Percentiles rank a stretch among this genome's conserved stretches.
These are phyloP conservation scores for Bombylius discolor DNA, from an alignment of 2,888 invertebrate species.

Conservation along the genomic window DNA sequence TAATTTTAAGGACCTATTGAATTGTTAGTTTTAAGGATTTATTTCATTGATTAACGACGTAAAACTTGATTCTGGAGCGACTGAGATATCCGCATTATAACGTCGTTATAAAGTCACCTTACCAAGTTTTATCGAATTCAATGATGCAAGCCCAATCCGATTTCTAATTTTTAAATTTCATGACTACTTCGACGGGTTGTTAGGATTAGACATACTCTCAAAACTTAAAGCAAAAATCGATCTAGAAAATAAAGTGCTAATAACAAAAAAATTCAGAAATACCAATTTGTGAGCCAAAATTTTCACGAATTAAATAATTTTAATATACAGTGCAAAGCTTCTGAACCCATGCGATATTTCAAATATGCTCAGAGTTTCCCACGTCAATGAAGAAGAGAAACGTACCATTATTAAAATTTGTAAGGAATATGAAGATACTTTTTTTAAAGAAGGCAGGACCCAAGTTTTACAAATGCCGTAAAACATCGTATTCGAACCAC, in stretches of 20 bases:
- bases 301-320: too few relatives aligned
- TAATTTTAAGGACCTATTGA: too few relatives aligned
- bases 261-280: not conserved
- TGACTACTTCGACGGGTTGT: conserved; percentile 9
- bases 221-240: conserved; percentile 4
- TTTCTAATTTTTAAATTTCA: conserved; percentile 12
- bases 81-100: too few relatives aligned
- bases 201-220: conserved; percentile 2
- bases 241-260: not conserved
- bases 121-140: conserved; percentile 6
- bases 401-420: too few relatives aligned
- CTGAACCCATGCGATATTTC: too few relatives aligned
- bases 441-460: not conserved
- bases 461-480: not conserved
- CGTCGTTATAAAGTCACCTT: too few relatives aligned
- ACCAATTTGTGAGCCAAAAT: not conserved
- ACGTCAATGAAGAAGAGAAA: too few relatives aligned
- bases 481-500: not conserved
- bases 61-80: too few relatives aligned
- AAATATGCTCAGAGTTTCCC: too few relatives aligned
- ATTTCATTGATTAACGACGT: too few relatives aligned
- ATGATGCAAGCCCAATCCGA: conserved; percentile 3
- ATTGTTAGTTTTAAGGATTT: too few relatives aligned
- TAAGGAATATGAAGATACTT: not conserved
- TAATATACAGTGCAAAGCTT: too few relatives aligned